A percentile compares a stretch with the other conserved stretches of the same genome.
These are phyloP conservation scores for Protobothrops mucrosquamatus DNA, from an alignment of 2,113 vertebrate genomes.

Conservation along the genomic window DNA sequence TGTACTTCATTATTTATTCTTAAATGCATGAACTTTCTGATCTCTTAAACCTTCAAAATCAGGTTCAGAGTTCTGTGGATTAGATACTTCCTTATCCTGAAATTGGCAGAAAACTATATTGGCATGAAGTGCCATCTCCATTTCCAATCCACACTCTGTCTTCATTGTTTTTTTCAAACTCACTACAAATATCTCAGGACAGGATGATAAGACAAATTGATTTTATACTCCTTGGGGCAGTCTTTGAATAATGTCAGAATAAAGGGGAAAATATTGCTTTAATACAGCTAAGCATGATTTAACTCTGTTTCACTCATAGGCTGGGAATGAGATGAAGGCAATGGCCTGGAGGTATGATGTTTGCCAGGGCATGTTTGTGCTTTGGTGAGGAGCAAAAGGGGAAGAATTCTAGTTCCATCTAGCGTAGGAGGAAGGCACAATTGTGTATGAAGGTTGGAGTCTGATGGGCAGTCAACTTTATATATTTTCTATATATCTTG, in stretches of 20 bases:
- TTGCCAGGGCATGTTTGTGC: not conserved
- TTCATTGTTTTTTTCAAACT: not conserved
- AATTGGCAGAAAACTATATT: not conserved
- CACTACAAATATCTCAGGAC: not conserved
- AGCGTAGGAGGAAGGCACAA: not conserved
- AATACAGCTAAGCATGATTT: not conserved
- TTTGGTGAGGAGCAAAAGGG: not conserved
- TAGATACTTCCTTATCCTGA: not conserved
- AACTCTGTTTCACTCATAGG: not conserved
- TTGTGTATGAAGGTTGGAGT: too few species aligned
- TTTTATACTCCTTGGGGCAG: not conserved
- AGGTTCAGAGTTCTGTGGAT: not conserved
- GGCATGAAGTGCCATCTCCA: not conserved
- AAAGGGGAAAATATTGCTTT: not conserved
- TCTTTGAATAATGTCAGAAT: too few species aligned
- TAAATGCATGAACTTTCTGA: not conserved
- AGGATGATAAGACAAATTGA: not conserved
- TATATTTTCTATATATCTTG: too few species aligned
- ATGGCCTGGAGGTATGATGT: not conserved
- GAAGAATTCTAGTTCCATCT: not conserved
- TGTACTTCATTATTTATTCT: not conserved
- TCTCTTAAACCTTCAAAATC: not conserved
- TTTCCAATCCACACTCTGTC: not conserved
- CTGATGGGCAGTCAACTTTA: too few species aligned
- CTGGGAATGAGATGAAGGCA: not conserved